A percentile compares a stretch with the other conserved stretches of the same genome.
phyloP scores from a whole-genome alignment of 2,888 invertebrate species.

The Xanthorhoe spadicearia region DNA sequence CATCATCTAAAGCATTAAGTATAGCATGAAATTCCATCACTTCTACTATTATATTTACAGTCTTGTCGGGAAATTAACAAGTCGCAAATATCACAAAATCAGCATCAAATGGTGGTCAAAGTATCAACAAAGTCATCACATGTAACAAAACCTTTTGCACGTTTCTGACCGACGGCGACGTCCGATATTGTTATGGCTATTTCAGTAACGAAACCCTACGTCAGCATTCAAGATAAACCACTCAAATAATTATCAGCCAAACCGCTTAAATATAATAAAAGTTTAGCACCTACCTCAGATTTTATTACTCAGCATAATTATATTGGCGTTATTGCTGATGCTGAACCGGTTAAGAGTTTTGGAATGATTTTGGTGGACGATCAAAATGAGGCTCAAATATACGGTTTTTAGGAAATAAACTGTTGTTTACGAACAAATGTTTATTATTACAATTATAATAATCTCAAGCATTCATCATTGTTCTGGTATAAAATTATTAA shows the following conservation, averaged over 20 bases:
- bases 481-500: not conserved
- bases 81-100: no score
- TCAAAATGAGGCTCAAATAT: constrained; percentile 23
- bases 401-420: not conserved
- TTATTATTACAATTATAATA: constrained; percentile 17
- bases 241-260: constrained; percentile 10
- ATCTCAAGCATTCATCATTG: not conserved
- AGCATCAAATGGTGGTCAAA: no score
- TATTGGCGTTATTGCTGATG: constrained; percentile 23
- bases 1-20: no score
- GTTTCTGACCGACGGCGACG: not conserved
- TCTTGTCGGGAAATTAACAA: no score
- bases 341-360: constrained; percentile 26
- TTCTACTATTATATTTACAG: no score
- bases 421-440: not conserved
- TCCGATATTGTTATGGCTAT: constrained; percentile 15
- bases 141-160: not conserved
- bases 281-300: constrained; percentile 25
- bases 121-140: not conserved
- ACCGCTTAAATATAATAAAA: constrained; percentile 15
- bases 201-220: not conserved
- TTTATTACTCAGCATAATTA: constrained; percentile 26
- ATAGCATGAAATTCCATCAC: no score
- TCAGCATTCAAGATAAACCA: constrained; percentile 22
- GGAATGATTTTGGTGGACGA: constrained; percentile 18